Evolutionary conservation across 2,113 vertebrate species (phyloP), one percentile per base, ranked within the genome.

Genomic region (Cyanoderma ruficeps): DNA sequence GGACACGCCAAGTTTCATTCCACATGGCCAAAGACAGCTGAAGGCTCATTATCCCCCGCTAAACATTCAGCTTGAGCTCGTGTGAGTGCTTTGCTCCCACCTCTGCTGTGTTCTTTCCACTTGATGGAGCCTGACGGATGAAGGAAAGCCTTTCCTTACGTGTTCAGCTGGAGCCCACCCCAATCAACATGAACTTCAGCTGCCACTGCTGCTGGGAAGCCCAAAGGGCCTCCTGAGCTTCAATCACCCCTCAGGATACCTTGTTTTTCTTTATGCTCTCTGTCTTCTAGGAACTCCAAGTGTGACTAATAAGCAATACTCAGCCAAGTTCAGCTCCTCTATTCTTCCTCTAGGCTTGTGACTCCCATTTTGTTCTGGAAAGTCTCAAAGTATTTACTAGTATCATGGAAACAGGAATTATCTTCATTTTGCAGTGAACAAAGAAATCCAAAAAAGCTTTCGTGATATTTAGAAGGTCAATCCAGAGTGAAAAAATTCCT

Each of bases 151-250:
- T 74, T 57, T 49, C 82, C 92, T 97, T 89, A 72, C 84, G 53
- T 81, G 76, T 82, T 92, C 97, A 96, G 95, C 83, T 95, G 91
- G 85, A 95, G 67, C 35, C 59, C 85, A 55, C 60, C 42, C 53
- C 59, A 65, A 92, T 80, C 94, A 76, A 85, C 65, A 31, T 22
- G 74, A 95, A 93, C 87, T 94, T 91, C 94, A 97, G 93, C 96
- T 97, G 95, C 87, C 95, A 64, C 93, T 96, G 96, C 96, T 97
- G 87, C 88, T 97, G 93, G 87, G 79, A 96, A 93, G 90, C 92
- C 84, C 84, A 90, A 75, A 65, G 78, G 53, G 77, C 90, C 93
- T 92, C 90, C 87, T 68, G 90, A 81, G 88, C 76, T 93, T 59
- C 68, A 69, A 61, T 78, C 72, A 30, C 80, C n/a, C 83, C 86